Conservation (phyloP, 2,888 invertebrate genomes). For the Leucozona laternaria region DNA sequence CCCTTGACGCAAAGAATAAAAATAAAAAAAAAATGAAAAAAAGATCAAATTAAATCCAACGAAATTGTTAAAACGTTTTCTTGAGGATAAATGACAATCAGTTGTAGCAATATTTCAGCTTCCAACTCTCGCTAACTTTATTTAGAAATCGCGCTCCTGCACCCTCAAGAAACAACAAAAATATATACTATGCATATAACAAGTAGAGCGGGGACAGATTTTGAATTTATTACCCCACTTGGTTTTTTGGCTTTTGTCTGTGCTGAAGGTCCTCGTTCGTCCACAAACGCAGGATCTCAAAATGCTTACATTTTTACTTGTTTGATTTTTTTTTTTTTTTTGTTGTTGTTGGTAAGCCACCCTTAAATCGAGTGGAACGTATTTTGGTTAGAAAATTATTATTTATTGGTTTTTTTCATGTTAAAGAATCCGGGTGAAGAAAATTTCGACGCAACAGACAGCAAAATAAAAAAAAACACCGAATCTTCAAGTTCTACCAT, state of each 20-base stretch:
- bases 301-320: background rate
- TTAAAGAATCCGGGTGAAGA: conserved; percentile 14
- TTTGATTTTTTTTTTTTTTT: conserved; percentile 2
- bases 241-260: conserved; percentile 53
- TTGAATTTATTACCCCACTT: conserved; percentile 73
- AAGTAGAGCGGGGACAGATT: conserved; percentile 58
- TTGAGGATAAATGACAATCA: conserved; percentile 47
- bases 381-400: conserved; percentile 71
- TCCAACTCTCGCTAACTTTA: conserved; percentile 46
- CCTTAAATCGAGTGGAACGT: conserved; percentile 74
- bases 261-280: conserved; percentile 27
- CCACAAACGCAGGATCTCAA: conserved; percentile 21
- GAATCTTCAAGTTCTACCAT: conserved; percentile 32
- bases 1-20: background rate
- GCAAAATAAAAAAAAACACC: conserved; percentile 16
- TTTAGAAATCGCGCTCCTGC: conserved; percentile 26
- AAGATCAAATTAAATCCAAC: conserved; percentile 47
- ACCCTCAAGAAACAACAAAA: conserved; percentile 29
- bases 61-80: conserved; percentile 46
- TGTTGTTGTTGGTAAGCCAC: conserved; percentile 41
- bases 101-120: conserved; percentile 44
- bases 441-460: conserved; percentile 42
- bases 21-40: background rate
- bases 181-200: background rate
- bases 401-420: conserved; percentile 66